Conservation (phyloP, 2,113 vertebrate species). For the Gnathonemus echidnorhynchus region DNA sequence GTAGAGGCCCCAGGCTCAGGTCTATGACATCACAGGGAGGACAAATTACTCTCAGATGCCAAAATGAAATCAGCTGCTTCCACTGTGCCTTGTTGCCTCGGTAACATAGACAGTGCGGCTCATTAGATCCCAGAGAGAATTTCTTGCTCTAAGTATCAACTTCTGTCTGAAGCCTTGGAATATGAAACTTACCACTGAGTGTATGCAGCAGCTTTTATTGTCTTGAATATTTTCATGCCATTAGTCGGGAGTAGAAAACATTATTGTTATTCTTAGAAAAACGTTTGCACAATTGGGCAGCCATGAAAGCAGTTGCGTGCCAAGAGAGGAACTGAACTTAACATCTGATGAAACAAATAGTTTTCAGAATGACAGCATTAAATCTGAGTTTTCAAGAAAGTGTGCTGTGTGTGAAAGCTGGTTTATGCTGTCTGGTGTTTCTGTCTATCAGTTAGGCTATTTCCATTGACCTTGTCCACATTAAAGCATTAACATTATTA, state of each 20-base stretch:
- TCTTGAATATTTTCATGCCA: not conserved
- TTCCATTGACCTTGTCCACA: not conserved
- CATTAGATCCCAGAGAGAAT: not conserved
- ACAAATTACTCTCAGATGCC: constrained; percentile 46
- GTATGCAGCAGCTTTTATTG: not conserved
- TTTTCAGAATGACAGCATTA: not conserved
- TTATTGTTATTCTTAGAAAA: not conserved
- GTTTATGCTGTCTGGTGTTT: not conserved
- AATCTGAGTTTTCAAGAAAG: not conserved
- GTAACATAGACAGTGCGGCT: constrained; percentile 22
- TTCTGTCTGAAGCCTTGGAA: not conserved
- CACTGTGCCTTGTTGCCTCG: constrained; percentile 24
- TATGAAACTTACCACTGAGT: not conserved
- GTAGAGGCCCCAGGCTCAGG: constrained; percentile 28
- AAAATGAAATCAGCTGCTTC: constrained; percentile 35
- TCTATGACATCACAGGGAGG: constrained; percentile 41
- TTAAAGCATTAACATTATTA: not conserved
- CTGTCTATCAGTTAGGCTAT: not conserved
- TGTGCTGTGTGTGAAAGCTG: not conserved
- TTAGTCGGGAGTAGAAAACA: not conserved
- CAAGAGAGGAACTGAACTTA: not conserved
- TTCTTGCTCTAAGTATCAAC: not conserved
- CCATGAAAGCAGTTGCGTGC: not conserved
- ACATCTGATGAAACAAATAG: not conserved
- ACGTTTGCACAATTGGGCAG: not conserved